Base-by-base conservation (phyloP, 2,888 invertebrate genomes). In the Cephalotes varians region DNA sequence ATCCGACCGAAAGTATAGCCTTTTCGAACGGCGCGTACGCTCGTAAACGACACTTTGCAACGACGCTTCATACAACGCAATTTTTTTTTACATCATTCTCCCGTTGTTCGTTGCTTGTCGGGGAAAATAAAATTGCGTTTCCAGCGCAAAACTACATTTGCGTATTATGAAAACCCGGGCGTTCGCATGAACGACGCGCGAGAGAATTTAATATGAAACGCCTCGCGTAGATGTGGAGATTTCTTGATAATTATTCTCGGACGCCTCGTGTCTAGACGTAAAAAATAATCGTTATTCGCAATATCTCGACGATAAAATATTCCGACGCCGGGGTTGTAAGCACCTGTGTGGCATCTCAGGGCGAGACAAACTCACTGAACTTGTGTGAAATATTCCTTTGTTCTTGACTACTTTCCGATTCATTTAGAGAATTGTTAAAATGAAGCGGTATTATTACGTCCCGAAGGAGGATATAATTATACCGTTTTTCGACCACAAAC, bases 311-410 rank as follows among this genome's bases (percentile, higher is more conserved):
- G 40, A 40, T 37, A 51, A 51, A 28, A 77, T 40, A 54, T 21
- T 54, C n/a, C 44, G 56, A 74, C 25, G 49, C 9, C 6, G 15
- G 58, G 15, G 10, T 18, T 3, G 40, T 31, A 15, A 47, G 77
- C 77, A 79, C 71, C 77, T 79, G 77, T 79, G 77, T 79, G 56
- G 77, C 56, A 25, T 58, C 7, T 15, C 28, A 51, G 40, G 2
- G 18, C 28, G 40, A 28, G 56, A 54, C 49, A 10, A 58, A 44
- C n/a, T 58, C 34, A 12, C 47, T 71, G 34, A 71, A 25, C 34
- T 56, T 21, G 56, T 21, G 77, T 31, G 31, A 69, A 71, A 56
- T 71, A 31, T 77, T 47, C 34, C n/a, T 21, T 56, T 21, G 15
- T 40, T 4, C 31, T 54, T 6, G 34, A 71, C 12, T 56, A 58